phyloP scores from a whole-genome alignment of 1,140 invertebrate species.

The Ptiloglossa arizonensis region DNA sequence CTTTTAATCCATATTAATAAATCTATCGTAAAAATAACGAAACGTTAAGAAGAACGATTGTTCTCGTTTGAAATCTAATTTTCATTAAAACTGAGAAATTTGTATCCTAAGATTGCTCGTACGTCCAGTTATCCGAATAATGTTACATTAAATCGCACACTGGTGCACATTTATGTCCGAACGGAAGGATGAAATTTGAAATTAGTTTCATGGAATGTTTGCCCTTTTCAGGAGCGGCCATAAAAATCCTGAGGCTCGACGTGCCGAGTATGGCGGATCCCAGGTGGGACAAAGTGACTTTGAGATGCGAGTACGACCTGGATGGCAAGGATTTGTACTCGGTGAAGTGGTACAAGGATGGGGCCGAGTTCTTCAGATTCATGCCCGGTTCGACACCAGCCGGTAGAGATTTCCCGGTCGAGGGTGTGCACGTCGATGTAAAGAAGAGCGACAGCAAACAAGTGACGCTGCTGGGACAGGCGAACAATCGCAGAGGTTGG shows the following conservation, averaged over 20 bases:
- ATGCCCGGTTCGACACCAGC: constrained; percentile 85
- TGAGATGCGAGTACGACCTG: constrained; percentile 82
- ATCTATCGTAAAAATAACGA: too few species aligned
- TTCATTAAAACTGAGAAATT: too few species aligned
- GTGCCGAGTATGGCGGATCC: constrained; percentile 77
- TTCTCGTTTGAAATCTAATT: too few species aligned
- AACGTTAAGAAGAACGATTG: too few species aligned
- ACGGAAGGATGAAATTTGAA: too few species aligned
- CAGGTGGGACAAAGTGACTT: constrained; percentile 78
- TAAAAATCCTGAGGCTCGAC: constrained; percentile 68
- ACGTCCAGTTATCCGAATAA: too few species aligned
- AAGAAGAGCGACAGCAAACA: constrained; percentile 71
- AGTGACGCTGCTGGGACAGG: constrained; percentile 71
- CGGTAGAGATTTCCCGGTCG: constrained; percentile 87
- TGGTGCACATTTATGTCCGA: too few species aligned
- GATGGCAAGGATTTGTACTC: constrained; percentile 82
- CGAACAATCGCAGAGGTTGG: constrained; percentile 59
- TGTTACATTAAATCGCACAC: too few species aligned
- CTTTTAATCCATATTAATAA: too few species aligned
- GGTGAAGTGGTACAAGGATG: constrained; percentile 87
- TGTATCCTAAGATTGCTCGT: too few species aligned
- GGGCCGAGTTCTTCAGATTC: constrained; percentile 84
- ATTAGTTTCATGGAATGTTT: neutral
- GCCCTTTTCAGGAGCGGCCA: constrained; percentile 54
- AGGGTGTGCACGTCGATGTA: constrained; percentile 91